phyloP scores from a whole-genome alignment of 2,797 vertebrate species.

The Harpagifer antarcticus region DNA sequence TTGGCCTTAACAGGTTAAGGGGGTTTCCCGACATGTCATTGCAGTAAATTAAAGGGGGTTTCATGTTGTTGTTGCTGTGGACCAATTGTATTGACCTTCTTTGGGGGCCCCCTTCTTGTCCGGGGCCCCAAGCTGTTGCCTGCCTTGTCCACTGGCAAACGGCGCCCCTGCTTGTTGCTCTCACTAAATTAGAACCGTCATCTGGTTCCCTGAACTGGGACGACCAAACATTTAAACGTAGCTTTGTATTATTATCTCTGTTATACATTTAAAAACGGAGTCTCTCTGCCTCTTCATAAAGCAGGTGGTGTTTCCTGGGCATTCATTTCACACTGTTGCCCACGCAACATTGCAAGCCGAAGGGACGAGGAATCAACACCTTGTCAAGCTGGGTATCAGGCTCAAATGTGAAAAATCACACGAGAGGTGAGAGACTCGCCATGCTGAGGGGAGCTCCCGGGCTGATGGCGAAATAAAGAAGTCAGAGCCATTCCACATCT shows the following conservation, averaged over 20 bases:
- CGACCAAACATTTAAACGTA: slow-evolving; percentile 25
- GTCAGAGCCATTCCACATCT: slow-evolving; percentile 26
- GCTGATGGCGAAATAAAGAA: slow-evolving; percentile 20
- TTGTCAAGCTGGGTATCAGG: slow-evolving; percentile 60
- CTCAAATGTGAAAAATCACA: slow-evolving; percentile 62
- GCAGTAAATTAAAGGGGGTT: no score
- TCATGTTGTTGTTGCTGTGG: no score
- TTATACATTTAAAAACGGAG: slow-evolving; percentile 37
- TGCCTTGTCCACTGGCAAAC: no score
- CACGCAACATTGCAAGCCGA: slow-evolving; percentile 22
- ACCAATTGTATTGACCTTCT: no score
- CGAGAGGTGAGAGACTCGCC: slow-evolving; percentile 59
- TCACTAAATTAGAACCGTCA: slow-evolving; percentile 44
- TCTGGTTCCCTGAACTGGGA: slow-evolving; percentile 20
- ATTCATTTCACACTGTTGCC: slow-evolving; percentile 45
- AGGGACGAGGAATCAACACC: slow-evolving; percentile 69
- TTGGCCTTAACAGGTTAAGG: no score
- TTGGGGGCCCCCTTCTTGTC: no score
- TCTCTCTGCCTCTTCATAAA: slow-evolving; percentile 18
- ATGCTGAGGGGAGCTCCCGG: slow-evolving; percentile 49
- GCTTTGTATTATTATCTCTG: slow-evolving; percentile 33
- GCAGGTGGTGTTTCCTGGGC: slow-evolving; percentile 37
- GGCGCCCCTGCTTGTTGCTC: slow-evolving; percentile 11
- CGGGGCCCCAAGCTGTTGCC: no score
- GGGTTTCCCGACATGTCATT: no score